Conservation (phyloP, 2,797 vertebrate genomes). For the Acanthiza pusilla region DNA sequence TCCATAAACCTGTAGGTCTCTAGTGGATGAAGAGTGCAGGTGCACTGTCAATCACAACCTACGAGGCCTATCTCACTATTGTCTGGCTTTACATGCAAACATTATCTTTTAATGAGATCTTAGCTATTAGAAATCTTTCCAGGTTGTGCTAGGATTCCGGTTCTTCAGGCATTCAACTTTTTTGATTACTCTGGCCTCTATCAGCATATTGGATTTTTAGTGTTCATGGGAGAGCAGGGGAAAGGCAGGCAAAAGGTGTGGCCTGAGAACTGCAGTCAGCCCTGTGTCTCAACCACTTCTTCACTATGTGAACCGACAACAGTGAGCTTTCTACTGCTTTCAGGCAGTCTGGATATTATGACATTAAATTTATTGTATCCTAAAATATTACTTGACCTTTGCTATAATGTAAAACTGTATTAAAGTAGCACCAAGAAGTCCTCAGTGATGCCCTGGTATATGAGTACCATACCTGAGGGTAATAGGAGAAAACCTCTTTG, state of each 20-base stretch:
- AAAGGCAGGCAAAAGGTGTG: not conserved
- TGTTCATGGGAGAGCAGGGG: not conserved
- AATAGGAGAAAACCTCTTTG: not conserved
- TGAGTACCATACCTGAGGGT: rapidly evolving
- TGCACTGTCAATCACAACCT: conserved; percentile 12
- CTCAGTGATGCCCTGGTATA: not conserved
- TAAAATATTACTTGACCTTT: not conserved
- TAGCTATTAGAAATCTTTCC: conserved; percentile 77
- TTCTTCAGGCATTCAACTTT: conserved; percentile 65
- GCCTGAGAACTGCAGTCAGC: not conserved
- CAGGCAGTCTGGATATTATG: rapidly evolving
- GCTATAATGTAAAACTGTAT: not conserved
- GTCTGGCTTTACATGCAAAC: conserved; percentile 57
- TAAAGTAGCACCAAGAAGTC: not conserved
- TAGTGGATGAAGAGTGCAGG: not conserved
- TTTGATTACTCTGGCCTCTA: conserved; percentile 46
- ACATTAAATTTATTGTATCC: not conserved
- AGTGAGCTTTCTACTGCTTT: not conserved
- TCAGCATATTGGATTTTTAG: conserved; percentile 44
- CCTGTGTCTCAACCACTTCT: not conserved
- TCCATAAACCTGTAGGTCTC: not conserved
- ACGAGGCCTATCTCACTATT: not conserved
- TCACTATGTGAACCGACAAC: not conserved
- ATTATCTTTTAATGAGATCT: conserved; percentile 91
- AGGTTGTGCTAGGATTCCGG: conserved; percentile 58